Conservation (phyloP, 1,140 invertebrate genomes). For the Drosophila kohkoa region DNA sequence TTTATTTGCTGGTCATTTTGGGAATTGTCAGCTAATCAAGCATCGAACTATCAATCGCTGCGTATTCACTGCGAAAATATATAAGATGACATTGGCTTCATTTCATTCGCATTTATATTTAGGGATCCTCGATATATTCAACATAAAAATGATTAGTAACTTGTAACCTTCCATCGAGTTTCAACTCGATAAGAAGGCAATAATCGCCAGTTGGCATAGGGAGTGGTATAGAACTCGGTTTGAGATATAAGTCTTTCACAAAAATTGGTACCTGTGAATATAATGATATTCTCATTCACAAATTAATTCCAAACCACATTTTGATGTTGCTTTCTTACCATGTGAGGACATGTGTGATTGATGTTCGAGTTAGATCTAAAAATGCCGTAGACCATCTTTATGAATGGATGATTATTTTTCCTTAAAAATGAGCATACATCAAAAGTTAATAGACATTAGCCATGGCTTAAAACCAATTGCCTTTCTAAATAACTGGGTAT, state of each 20-base stretch:
- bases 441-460: not conserved
- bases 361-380: not conserved
- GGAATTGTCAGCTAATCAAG: constrained; percentile 46
- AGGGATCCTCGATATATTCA: no score
- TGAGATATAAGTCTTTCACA: no score
- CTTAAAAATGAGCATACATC: not conserved
- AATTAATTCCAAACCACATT: not conserved
- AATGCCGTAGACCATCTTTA: not conserved
- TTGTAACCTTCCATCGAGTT: no score
- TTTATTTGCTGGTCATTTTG: constrained; percentile 61
- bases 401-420: not conserved
- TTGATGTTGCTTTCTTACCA: not conserved
- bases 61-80: not conserved
- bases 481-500: not conserved
- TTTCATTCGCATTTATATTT: no score
- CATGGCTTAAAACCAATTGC: not conserved
- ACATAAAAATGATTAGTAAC: no score
- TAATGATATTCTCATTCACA: no score
- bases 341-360: not conserved
- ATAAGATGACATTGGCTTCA: no score
- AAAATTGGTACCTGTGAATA: no score
- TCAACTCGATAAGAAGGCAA: no score
- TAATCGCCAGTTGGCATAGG: no score
- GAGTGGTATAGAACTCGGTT: no score
- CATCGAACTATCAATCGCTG: not conserved